These are phyloP conservation scores for Aradus depressus DNA, from an alignment of 2,888 invertebrate species.

Conservation along the genomic window DNA sequence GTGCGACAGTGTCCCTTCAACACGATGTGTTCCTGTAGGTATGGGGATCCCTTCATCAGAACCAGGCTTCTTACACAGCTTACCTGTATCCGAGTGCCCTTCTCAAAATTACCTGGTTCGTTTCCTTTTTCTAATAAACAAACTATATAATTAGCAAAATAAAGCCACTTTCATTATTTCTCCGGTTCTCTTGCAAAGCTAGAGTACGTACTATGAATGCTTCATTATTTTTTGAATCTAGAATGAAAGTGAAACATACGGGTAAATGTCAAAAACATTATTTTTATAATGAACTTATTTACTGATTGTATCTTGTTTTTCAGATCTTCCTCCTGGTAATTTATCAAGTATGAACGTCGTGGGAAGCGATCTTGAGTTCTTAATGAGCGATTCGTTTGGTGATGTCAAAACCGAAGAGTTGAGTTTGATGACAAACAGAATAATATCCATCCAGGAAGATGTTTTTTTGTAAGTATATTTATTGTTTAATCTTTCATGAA, in stretches of 20 bases:
- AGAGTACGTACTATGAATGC: no score
- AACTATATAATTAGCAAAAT: no score
- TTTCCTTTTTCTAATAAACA: not conserved
- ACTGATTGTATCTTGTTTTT: slow-evolving; percentile 34
- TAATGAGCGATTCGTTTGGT: slow-evolving; percentile 69
- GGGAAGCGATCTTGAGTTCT: slow-evolving; percentile 64
- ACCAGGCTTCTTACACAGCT: slow-evolving; percentile 21
- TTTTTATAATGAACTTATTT: not conserved
- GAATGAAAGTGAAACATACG: no score
- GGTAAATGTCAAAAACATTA: no score
- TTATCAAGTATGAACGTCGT: slow-evolving; percentile 73
- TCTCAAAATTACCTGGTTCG: slow-evolving; percentile 30
- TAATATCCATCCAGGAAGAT: slow-evolving; percentile 65
- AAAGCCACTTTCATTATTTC: no score
- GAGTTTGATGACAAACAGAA: slow-evolving; percentile 69
- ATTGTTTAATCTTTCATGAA: no score
- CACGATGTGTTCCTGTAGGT: slow-evolving; percentile 29
- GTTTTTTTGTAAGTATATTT: slow-evolving; percentile 58
- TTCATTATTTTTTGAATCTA: no score
- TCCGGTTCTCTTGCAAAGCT: no score
- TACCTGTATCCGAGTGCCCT: slow-evolving; percentile 30
- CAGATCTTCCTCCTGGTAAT: slow-evolving; percentile 69
- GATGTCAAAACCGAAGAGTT: slow-evolving; percentile 65
- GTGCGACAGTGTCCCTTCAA: slow-evolving; percentile 26
- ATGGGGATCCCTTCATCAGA: slow-evolving; percentile 18